A percentile compares a stretch with the other conserved stretches of the same genome.
These are phyloP conservation scores for Patiria pectinifera DNA, from an alignment of 53 echinoderm and acorn worm species.

Conservation along the genomic window DNA sequence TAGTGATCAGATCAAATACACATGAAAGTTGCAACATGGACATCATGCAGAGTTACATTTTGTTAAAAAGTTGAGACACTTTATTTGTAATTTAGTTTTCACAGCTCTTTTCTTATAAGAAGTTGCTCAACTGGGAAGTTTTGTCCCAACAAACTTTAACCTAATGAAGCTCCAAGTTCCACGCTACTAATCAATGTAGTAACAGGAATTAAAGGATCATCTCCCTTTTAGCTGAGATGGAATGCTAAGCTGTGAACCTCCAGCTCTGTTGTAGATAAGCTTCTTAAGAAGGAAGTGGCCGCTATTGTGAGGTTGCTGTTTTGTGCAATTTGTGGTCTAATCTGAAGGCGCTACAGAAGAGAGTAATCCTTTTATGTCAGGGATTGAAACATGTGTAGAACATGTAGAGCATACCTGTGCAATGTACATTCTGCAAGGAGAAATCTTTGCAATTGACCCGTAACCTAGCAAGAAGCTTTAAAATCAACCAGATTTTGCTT, in stretches of 20 bases:
- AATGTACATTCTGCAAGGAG: background rate
- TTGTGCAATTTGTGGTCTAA: background rate
- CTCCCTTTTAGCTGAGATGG: background rate
- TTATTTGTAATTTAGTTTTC: too few relatives aligned
- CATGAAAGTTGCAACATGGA: too few relatives aligned
- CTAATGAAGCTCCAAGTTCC: background rate
- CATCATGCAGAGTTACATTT: too few relatives aligned
- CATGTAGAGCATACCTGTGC: background rate
- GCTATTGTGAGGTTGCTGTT: conserved; percentile 12
- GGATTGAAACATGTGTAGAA: background rate
- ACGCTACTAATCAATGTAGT: background rate
- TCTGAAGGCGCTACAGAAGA: background rate
- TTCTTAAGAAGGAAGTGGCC: conserved; percentile 9
- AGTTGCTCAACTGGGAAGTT: too few relatives aligned
- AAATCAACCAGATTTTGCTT: too few relatives aligned
- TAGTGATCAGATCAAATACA: too few relatives aligned
- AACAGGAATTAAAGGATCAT: conserved; percentile 19
- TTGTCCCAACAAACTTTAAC: background rate
- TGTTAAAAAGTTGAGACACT: too few relatives aligned
- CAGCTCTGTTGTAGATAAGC: background rate
- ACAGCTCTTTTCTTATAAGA: too few relatives aligned
- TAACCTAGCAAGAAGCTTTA: too few relatives aligned
- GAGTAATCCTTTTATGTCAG: background rate
- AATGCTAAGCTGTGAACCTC: background rate
- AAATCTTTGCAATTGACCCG: too few relatives aligned